Evolutionary conservation across 2,888 invertebrate species (phyloP).

Genomic region (Limnephilus lunatus): DNA sequence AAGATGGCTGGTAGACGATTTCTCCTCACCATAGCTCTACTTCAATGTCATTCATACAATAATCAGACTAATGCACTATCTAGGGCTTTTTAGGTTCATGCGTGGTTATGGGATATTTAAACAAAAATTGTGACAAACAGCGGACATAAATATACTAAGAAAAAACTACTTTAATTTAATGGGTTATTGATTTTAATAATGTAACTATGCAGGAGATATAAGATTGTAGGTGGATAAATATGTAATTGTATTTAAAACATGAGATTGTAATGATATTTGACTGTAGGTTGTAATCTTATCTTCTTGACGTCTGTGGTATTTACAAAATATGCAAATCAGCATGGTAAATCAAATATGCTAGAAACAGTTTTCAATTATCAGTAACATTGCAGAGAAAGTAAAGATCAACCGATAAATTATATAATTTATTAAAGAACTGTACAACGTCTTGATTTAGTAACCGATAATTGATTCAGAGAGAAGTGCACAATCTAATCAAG

Average conservation of each 20-base stretch:
- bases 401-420: not conserved
- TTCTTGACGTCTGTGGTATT: not conserved
- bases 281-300: not conserved
- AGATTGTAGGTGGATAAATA: not conserved
- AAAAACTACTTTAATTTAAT: not conserved
- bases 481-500: conserved; percentile 9
- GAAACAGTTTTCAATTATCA: conserved; percentile 46
- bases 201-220: not conserved
- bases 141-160: too few species aligned
- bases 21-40: too few species aligned
- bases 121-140: not conserved
- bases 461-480: conserved; percentile 6
- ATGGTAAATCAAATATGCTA: conserved; percentile 39
- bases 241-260: not conserved
- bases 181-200: not conserved
- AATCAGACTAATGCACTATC: too few species aligned
- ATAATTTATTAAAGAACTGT: not conserved
- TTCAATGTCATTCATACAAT: too few species aligned
- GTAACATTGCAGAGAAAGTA: conserved; percentile 43
- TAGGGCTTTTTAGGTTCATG: too few species aligned
- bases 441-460: conserved; percentile 17
- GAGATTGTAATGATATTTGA: not conserved
- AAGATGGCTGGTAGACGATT: too few species aligned
- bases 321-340: conserved; percentile 34
- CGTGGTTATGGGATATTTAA: not conserved